Evolutionary conservation across 2,113 vertebrate species (phyloP), one percentile per base, ranked within the genome.

Genomic region (Anarrhichthys ocellatus): DNA sequence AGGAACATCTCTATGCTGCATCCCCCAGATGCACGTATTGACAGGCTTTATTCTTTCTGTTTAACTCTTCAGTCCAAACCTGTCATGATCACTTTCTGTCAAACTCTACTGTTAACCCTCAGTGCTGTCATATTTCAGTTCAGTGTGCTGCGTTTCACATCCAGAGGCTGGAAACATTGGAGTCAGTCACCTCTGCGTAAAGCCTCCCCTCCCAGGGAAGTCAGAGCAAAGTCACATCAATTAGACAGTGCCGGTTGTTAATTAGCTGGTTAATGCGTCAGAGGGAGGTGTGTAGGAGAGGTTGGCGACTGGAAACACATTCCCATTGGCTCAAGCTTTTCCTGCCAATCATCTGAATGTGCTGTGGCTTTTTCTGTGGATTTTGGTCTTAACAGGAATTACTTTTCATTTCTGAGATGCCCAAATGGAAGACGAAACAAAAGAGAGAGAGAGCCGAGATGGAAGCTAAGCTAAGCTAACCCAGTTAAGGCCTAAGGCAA

Each of bases 221-320:
- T 76, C 68, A 29, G 50, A 63, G 52, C 58, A 52, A 38, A 69
- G 78, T 84, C 81, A 90, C 72, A 84, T 86, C 74, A 81, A 76
- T 84, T 73, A 86, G 76, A 80, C 79, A 67, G 69, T 59, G 34
- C 29, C 13, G 40, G 27, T 59, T 48, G 70, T 44, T 84, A 77
- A 88, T 86, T 76, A 77, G 67, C 58, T 50, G 56, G 18, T 63
- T 69, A 70, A 82, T 80, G 36, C 14, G 0, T 61, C 79, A 70
- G 10, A 42, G 29, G 44, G 34, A 71, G 59, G 20, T 56, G 75
- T 64, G 42, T 52, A 11, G 48, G 22, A 44, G 40, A 61, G 40
- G 42, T 13, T 29, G 17, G 48, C 46, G 34, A 27, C 15, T 15
- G 32, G 18, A 50, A 67, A 73, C 61, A 72, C 2, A 59, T 78